phyloP scores from a whole-genome alignment of 2,113 vertebrate species.

The Ctenodactylus gundi region DNA sequence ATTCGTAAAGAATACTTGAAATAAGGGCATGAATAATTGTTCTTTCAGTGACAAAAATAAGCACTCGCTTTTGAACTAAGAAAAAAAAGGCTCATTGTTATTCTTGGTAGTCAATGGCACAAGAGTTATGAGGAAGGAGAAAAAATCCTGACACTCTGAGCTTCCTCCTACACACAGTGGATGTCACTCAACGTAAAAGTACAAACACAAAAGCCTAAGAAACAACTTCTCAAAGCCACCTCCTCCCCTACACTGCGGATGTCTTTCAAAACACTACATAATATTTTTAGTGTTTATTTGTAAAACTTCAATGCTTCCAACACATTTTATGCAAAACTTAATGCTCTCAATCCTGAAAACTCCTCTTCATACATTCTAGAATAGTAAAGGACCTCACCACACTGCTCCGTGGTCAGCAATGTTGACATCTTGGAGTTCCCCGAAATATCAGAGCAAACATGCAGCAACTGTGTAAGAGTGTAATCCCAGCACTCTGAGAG shows the following conservation, averaged over 20 bases:
- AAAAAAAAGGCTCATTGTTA: slow-evolving; percentile 64
- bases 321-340: slow-evolving; percentile 42
- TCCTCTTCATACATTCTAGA: background rate
- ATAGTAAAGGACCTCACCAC: slow-evolving; percentile 14
- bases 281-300: slow-evolving; percentile 66
- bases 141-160: slow-evolving; percentile 51
- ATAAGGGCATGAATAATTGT: slow-evolving; percentile 64
- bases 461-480: background rate
- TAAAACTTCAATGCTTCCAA: slow-evolving; percentile 44
- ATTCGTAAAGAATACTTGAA: slow-evolving; percentile 70
- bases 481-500: no score
- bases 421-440: background rate
- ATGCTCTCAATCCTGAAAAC: slow-evolving; percentile 46
- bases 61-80: slow-evolving; percentile 45
- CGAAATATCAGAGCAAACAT: background rate
- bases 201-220: slow-evolving; percentile 62
- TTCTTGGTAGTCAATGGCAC: slow-evolving; percentile 66
- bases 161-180: slow-evolving; percentile 57
- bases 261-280: slow-evolving; percentile 61
- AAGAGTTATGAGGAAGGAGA: slow-evolving; percentile 57
- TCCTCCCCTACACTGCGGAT: slow-evolving; percentile 54
- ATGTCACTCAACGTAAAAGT: slow-evolving; percentile 59
- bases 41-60: slow-evolving; percentile 71
- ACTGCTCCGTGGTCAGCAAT: background rate
- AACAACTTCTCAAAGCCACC: slow-evolving; percentile 43